Base-by-base conservation (phyloP, 2,888 invertebrate species). In the Molorchus minor region DNA sequence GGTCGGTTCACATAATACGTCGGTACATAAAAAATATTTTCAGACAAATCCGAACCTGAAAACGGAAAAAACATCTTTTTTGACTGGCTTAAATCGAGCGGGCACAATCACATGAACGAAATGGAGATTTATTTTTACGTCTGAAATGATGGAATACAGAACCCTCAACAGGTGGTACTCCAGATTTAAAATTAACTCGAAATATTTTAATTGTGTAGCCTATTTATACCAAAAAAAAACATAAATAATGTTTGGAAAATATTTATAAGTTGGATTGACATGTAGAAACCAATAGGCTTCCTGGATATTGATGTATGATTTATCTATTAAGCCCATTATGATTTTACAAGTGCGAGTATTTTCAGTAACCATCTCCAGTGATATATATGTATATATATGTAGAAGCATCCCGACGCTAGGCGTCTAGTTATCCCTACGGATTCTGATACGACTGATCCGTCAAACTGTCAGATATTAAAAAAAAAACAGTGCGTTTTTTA, bases 391-490 rank as follows among this genome's bases (percentile, higher is more conserved):
- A n/a, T n/a, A n/a, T 57, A 72, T 75, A 73, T 71, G 72, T 72
- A 69, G 66, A 57, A 56, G 72, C 74, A 72, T 74, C 76, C 67
- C 70, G 75, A 74, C 73, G 75, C 71, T 60, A 51, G 57, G 65
- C 67, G 62, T 68, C 58, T 72, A 74, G 75, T 74, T 65, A 65
- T 64, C 64, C 69, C 64, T 63, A 56, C 59, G 61, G 62, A 19
- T 19, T 40, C 20, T 47, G 16, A 20, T 25, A 25, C 25, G 25
- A 25, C 8, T 8, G 25, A 25, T 25, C 25, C 8, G 4, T 25
- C 25, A 25, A 25, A 25, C 25, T 8, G 8, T 25, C n/a, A n/a
- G n/a, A n/a, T n/a, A n/a, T n/a, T n/a, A n/a, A n/a, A n/a, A n/a
- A n/a, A n/a, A n/a, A n/a, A n/a, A n/a, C n/a, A n/a, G n/a, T n/a